Evolutionary conservation across 2,113 vertebrate species (phyloP), one percentile per base, ranked within the genome.

Genomic region (Corythornis madagascariensis): DNA sequence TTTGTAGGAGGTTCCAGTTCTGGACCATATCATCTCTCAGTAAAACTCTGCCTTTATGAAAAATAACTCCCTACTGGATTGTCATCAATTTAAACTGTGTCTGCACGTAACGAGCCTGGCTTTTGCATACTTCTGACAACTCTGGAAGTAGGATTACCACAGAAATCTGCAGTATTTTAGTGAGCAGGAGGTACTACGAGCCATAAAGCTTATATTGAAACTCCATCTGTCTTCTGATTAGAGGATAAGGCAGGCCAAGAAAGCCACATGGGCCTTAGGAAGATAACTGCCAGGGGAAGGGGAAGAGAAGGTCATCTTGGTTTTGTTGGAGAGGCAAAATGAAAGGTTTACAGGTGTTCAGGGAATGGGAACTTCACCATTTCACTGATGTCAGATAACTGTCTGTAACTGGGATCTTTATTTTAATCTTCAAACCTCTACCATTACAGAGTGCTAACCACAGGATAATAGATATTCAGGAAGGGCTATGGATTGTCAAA

Each of bases 291-390:
- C 50, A 79, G 45, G 83, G 77, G 66, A 78, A 89, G 64, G 64
- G 72, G 72, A 92, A 72, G n/a, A 75, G 65, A 45, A 95, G 83
- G 57, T 92, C 77, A 70, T 88, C 70, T 59, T 82, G 83, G 50
- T 55, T 90, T 89, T 90, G 40, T 45, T 90, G 77, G 55, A 65
- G 63, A 69, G 55, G 50, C n/a, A 92, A 69, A 94, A 93, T 50
- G 77, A 94, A 96, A 90, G 45, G 40, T 95, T 92, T 95, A 69
- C 77, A 88, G 73, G 50, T 92, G 25, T 55, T 81, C 2, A 4
- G 90, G 90, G 93, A 96, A 69, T 79, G 81, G 53, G n/a, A 93
- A 29, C 48, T 61, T 90, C 57, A 60, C 67, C n/a, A 16, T 90
- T 86, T 78, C 83, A 61, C n/a, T 61, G 65, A 57, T 63, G 74